A percentile compares a stretch with the other conserved stretches of the same genome.
Conservation (phyloP, 2,797 vertebrate species). For the Galaxias olidus region DNA sequence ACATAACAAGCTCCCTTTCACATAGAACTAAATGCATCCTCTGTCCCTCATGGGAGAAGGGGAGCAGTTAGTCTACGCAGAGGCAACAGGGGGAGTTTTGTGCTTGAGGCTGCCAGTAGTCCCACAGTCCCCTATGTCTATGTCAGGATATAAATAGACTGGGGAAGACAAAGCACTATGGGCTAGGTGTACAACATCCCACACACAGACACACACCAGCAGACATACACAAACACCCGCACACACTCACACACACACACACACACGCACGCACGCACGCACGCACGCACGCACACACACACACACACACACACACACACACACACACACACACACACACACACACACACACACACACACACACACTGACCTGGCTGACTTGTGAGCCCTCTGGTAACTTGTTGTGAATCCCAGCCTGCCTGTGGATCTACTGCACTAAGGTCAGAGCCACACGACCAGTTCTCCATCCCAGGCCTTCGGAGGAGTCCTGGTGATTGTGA, state of each 20-base stretch:
- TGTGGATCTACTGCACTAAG: too few relatives aligned
- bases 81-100: constrained; percentile 47
- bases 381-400: too few relatives aligned
- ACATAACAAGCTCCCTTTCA: not conserved
- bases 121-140: constrained; percentile 54
- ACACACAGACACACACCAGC: constrained; percentile 9
- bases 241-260: constrained; percentile 1
- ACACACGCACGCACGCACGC: not conserved
- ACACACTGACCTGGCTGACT: not conserved
- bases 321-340: not conserved
- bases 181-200: constrained; percentile 37
- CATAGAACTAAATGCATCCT: not conserved
- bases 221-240: constrained; percentile 1
- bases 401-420: too few relatives aligned
- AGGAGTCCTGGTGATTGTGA: too few relatives aligned
- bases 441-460: too few relatives aligned
- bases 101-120: constrained; percentile 64
- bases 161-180: constrained; percentile 45
- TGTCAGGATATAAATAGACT: constrained; percentile 66
- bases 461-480: too few relatives aligned
- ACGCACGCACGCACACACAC: not conserved
- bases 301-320: not conserved
- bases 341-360: not conserved
- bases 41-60: constrained; percentile 18
- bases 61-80: constrained; percentile 36